Base-by-base conservation (phyloP, 2,888 invertebrate genomes). In the Biston stratarius region DNA sequence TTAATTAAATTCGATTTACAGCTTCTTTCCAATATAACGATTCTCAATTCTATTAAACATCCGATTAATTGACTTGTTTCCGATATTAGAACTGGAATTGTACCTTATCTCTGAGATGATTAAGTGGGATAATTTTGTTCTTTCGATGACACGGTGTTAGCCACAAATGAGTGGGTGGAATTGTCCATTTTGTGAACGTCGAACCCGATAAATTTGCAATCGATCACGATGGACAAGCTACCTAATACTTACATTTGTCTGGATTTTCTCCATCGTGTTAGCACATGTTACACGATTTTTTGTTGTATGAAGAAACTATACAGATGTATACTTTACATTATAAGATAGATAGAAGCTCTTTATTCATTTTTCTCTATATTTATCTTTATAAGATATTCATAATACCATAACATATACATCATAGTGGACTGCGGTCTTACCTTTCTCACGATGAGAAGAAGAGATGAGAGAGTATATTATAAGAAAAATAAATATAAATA, bases 211-310 rank as follows among this genome's bases (percentile, higher is more conserved):
- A 73, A 69, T 72, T 67, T 55, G 60, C 57, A 64, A 74, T 74
- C 74, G 70, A 74, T 74, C 74, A 74, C 36, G 51, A 60, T 45
- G 57, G 69, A 64, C 65, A 64, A 64, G 71, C 69, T 62, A 70
- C 63, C 52, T 70, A 68, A 56, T 61, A 64, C 61, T 69, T 69
- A 57, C 66, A 70, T 73, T 67, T 69, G 59, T 71, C 67, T 51
- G 60, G 67, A 61, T 68, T 71, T 47, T 64, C 51, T 71, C 47
- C 40, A 42, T 56, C 58, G 52, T 69, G 55, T 65, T 70, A 59
- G 59, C 62, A 60, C 15, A 15, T n/a, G 33, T 42, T 24, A 59
- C 52, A 57, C 33, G 38, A 44, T 61, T 51, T 47, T 36, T 38
- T 56, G 33, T 38, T 56, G 33, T 14, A 53, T 61, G 45, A 56